Percentiles rank a stretch among this genome's conserved stretches.
Evolutionary conservation across 2,113 vertebrate species (phyloP).

Genomic region (Psilopsiagon aymara): DNA sequence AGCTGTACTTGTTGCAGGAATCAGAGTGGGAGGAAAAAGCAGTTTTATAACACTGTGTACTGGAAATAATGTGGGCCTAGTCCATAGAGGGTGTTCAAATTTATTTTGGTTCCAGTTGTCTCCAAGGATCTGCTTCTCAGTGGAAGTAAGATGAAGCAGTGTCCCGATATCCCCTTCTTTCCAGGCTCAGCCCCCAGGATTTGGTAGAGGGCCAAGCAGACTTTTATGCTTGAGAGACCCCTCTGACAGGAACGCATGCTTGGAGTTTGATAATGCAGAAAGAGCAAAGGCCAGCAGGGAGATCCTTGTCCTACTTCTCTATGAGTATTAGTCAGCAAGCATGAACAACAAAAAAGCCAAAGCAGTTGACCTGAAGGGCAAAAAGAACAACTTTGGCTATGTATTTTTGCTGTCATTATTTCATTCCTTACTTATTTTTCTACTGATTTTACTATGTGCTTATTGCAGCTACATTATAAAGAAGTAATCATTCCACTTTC

Average conservation of each 20-base stretch:
- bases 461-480: background rate
- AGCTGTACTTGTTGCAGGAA: background rate
- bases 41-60: background rate
- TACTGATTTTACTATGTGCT: background rate
- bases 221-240: background rate
- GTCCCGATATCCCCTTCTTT: background rate
- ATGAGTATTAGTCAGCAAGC: background rate
- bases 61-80: background rate
- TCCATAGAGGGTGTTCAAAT: background rate
- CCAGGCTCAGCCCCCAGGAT: background rate
- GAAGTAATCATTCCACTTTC: background rate
- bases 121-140: background rate
- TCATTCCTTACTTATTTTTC: background rate
- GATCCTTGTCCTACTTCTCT: background rate
- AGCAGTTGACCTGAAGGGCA: background rate
- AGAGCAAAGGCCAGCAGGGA: background rate
- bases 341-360: background rate
- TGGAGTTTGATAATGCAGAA: background rate
- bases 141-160: background rate
- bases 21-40: conserved; percentile 25
- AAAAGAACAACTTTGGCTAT: background rate
- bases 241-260: background rate
- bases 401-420: background rate
- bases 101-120: conserved; percentile 8
- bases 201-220: background rate